Evolutionary conservation across 2,113 vertebrate genomes (phyloP).

Genomic region (Erythrocercus mccallii): DNA sequence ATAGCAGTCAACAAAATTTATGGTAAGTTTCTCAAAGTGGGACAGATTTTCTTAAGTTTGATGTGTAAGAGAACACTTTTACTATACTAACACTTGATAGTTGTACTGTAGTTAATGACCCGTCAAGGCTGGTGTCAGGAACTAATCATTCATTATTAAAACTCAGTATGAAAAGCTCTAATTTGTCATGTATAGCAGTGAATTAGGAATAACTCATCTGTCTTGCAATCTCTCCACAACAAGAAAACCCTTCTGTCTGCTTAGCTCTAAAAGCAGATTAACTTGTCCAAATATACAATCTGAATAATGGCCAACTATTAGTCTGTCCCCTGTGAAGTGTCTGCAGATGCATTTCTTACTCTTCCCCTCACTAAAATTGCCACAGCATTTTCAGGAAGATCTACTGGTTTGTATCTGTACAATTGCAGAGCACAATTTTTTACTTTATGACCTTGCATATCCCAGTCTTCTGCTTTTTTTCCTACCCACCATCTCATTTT

Average conservation of each 20-base stretch:
- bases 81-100: background rate
- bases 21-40: constrained; percentile 10
- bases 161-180: background rate
- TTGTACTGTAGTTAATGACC: background rate
- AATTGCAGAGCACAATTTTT: background rate
- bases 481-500: background rate
- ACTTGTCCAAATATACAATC: background rate
- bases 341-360: background rate
- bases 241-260: background rate
- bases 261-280: constrained; percentile 9
- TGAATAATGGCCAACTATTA: constrained; percentile 2
- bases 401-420: background rate
- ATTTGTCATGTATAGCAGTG: background rate
- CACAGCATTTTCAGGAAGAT: background rate
- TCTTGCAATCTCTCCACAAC: background rate
- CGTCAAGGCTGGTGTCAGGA: background rate
- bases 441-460: background rate
- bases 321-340: background rate
- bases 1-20: constrained; percentile 47
- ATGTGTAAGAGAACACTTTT: background rate
- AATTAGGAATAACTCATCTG: constrained; percentile 20
- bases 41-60: background rate
- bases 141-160: constrained; percentile 18
- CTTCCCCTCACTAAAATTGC: background rate
- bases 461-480: background rate